Evolutionary conservation across 1,140 invertebrate species (phyloP), one percentile per base, ranked within the genome.

Genomic region (Sarcophaga bullata): DNA sequence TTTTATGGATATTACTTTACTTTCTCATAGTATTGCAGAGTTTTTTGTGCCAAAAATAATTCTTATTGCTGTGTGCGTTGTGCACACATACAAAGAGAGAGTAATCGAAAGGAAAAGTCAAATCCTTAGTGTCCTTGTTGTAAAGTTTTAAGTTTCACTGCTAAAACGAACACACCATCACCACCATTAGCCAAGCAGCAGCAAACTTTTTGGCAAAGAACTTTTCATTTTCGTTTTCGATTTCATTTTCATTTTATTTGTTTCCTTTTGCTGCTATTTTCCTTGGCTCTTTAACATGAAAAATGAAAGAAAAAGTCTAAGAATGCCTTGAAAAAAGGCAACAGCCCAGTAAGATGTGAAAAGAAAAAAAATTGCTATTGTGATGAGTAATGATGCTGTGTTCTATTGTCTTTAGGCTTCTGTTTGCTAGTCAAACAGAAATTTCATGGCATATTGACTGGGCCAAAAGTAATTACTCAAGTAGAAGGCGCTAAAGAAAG

Each of bases 401-500:
- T n/a, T 58, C 54, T 58, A 58, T 58, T 58, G 54, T 58, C 54
- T 58, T 58, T n/a, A n/a, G 10, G 15, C 54, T 58, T 58, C 25
- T 58, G 1, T n/a, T 15, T n/a, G 11, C 13, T n/a, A 58, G n/a
- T n/a, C 15, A n/a, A 58, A n/a, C 10, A 58, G 7, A 58, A 58
- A 13, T 58, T 58, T 58, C 54, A 58, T 58, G 54, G 11, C 13
- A 58, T 58, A 58, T 58, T 58, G 54, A 58, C 54, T 58, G 15
- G 25, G 25, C 25, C 15, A 58, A 58, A 58, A 58, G n/a, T 13
- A 58, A 13, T n/a, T n/a, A 58, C 13, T 58, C 54, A 58, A 58
- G 54, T 58, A n/a, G n/a, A 58, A 58, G 54, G 15, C 54, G 54
- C n/a, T 58, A 58, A 58, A n/a, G 54, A 58, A 58, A 58, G 54